Evolutionary conservation across 2,113 vertebrate genomes (phyloP), one percentile per base, ranked within the genome.

Genomic region (Silurus glanis): DNA sequence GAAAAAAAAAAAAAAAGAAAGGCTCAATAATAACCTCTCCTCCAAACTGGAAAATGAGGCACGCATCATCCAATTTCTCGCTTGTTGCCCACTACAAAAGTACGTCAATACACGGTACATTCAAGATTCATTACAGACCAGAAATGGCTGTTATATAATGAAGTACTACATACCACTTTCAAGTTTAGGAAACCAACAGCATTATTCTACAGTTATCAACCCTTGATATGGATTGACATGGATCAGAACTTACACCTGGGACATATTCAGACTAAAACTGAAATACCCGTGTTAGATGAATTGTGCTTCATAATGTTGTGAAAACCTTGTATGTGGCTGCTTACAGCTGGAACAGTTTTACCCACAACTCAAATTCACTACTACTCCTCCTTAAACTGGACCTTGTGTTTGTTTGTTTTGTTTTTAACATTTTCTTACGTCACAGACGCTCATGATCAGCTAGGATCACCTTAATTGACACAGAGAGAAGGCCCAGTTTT

Each of bases 61-160:
- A 53, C 25, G 17, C 25, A 55, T 71, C 51, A 83, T 83, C 45
- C 23, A 85, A 85, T 85, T 21, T 67, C 72, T 78, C 59, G 51
- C 72, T 76, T 55, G 61, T 79, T 28, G 47, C 12, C 74, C 47
- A 21, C 25, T 85, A 75, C 67, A 75, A 85, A 78, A 28, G n/a
- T 13, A 6, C 61, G 3, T 78, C 47, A 85, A 37, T 47, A 85
- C n/a, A 79, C 25, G 45, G 16, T 47, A 67, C 14, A 79, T 83
- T 64, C 45, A 25, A 83, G 59, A 25, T 25, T 74, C 17, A 86
- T 25, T 59, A 28, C 47, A 64, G 45, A 53, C 14, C 23, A 62
- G 55, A 75, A 62, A 75, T 75, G 3, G 8, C 49, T 12, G 69
- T 4, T 25, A 37, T 67, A 51, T 12, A 69, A 58, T 58, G 4